phyloP scores from a whole-genome alignment of 2,113 vertebrate genomes.

The Microcebus lehilahytsara region DNA sequence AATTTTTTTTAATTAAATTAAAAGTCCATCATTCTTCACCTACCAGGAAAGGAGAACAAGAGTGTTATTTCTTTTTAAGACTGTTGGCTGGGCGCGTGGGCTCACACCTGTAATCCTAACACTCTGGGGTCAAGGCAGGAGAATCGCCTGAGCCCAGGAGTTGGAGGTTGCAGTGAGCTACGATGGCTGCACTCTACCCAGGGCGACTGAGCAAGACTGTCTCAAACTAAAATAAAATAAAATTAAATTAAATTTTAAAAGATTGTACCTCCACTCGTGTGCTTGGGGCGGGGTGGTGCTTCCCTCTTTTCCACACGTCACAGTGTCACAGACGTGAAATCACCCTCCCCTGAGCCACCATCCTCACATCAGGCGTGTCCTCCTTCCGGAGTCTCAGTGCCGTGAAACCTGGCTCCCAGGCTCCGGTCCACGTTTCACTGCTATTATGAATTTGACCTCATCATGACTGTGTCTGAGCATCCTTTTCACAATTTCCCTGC shows the following conservation, averaged over 20 bases:
- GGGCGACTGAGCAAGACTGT: too few relatives aligned
- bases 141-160: too few relatives aligned
- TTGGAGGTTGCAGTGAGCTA: too few relatives aligned
- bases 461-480: not conserved
- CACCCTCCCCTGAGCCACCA: fast-evolving
- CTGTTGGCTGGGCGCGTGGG: too few relatives aligned
- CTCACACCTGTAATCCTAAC: too few relatives aligned
- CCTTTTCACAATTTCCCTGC: not conserved
- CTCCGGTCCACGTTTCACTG: not conserved
- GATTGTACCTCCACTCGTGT: not conserved
- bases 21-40: not conserved
- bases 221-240: too few relatives aligned
- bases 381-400: not conserved
- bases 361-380: not conserved
- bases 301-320: not conserved
- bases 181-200: too few relatives aligned
- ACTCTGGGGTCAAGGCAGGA: too few relatives aligned
- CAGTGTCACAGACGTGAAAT: not conserved
- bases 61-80: not conserved
- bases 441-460: not conserved
- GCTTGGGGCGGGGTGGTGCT: not conserved
- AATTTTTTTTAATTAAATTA: too few relatives aligned
- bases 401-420: too few relatives aligned
- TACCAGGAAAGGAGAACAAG: not conserved
- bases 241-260: too few relatives aligned